A percentile compares a stretch with the other conserved stretches of the same genome.
These are phyloP conservation scores for Lissocephala sabroskyi DNA, from an alignment of 2,888 invertebrate genomes.

Conservation along the genomic window DNA sequence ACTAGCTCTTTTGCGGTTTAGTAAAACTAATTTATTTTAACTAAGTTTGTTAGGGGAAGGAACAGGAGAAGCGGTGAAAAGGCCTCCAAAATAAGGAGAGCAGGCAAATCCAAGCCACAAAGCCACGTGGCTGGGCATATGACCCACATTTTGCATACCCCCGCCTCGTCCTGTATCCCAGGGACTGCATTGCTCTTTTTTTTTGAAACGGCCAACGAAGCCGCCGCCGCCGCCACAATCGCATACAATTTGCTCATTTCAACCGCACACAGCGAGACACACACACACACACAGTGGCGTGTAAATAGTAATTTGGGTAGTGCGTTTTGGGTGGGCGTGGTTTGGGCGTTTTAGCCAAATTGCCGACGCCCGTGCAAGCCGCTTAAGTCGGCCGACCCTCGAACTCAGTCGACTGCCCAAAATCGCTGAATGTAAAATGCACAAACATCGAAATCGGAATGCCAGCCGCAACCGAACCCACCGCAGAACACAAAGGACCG, in stretches of 20 bases:
- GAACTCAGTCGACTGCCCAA: neutral
- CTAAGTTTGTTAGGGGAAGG: slow-evolving; percentile 38
- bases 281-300: slow-evolving; percentile 37
- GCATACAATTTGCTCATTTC: slow-evolving; percentile 64
- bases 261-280: slow-evolving; percentile 23
- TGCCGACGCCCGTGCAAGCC: slow-evolving; percentile 47
- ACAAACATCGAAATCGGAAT: slow-evolving; percentile 57
- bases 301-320: slow-evolving; percentile 59
- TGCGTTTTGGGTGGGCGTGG: slow-evolving; percentile 62
- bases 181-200: slow-evolving; percentile 7
- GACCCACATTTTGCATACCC: slow-evolving; percentile 47
- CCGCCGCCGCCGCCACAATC: slow-evolving; percentile 44
- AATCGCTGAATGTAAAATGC: slow-evolving; percentile 31
- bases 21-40: slow-evolving; percentile 60
- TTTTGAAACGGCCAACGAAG: neutral
- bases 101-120: neutral
- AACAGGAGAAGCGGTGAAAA: no score
- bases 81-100: no score
- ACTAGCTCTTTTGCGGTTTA: slow-evolving; percentile 42
- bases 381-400: slow-evolving; percentile 40
- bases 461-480: slow-evolving; percentile 35
- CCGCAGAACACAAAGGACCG: no score
- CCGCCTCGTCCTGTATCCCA: slow-evolving; percentile 19
- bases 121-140: slow-evolving; percentile 22
- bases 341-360: slow-evolving; percentile 62